Base-by-base conservation (phyloP, 2,888 invertebrate species). In the Rapana venosa region DNA sequence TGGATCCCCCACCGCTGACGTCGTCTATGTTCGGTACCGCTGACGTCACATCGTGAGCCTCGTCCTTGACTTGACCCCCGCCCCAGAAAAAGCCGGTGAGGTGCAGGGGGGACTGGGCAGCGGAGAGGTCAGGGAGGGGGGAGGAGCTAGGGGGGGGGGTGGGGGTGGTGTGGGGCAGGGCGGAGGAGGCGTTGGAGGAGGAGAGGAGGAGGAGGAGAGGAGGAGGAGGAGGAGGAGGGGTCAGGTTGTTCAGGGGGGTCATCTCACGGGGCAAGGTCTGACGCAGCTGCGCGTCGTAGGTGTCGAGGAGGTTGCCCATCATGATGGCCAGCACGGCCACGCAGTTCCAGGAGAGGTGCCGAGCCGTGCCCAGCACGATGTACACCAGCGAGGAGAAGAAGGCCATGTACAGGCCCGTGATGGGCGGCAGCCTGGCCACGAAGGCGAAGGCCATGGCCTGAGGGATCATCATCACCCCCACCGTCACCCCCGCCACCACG, bases 331-430 rank as follows among this genome's bases (percentile, higher is more conserved):
- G 77, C 5, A 92, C 88, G 26, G 92, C 92, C 11, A 92, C 89
- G 56, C 90, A 90, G 47, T 90, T 98, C 97, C 98, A 97, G 6
- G 98, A 98, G 77, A 98, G 97, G 95, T 99, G 98, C 81, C 97
- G 97, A 0, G 98, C 98, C 0, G 98, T 98, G 84, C 98, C 98
- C 93, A 98, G 97, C 90, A 98, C 95, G 91, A 98, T 97, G 96
- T 98, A 98, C 32, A 98, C 96, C 13, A 98, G 96, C 0, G 98
- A 98, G 0, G 98, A 98, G 96, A 98, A 98, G 96, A 98, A 98
- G 0, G 98, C 98, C 97, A 98, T 98, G 96, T 98, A 98, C 70
- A 97, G 96, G 17, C 97, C 97, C 92, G 95, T 96, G 70, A 96
- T 96, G 0, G 97, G 96, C 1, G 96, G 95, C 22, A 96, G 93